These are phyloP conservation scores for Thaumatotibia leucotreta DNA, from an alignment of 1,140 invertebrate genomes.

Conservation along the genomic window DNA sequence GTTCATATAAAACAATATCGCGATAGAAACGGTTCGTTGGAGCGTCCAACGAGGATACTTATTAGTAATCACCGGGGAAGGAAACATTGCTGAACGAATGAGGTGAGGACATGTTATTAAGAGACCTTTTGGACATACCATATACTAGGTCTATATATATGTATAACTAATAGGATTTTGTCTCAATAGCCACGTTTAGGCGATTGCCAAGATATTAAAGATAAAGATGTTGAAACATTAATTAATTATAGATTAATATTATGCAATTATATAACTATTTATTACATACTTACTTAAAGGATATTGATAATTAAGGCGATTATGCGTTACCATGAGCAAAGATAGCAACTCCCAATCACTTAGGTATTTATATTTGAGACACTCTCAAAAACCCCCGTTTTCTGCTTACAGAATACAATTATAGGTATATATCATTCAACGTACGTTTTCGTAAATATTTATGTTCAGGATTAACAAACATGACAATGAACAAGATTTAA, in stretches of 20 bases:
- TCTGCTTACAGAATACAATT: neutral
- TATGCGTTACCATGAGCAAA: neutral
- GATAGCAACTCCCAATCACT: neutral
- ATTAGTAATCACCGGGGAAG: neutral
- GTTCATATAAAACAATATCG: conserved; percentile 3
- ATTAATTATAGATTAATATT: neutral
- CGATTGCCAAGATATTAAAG: neutral
- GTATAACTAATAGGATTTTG: no score
- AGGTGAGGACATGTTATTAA: neutral
- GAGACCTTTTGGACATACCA: neutral
- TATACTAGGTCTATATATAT: neutral
- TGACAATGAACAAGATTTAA: neutral
- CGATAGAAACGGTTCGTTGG: conserved; percentile 1
- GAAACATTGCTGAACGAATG: neutral
- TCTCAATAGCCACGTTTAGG: no score
- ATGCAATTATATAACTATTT: neutral
- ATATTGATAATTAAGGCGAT: no score
- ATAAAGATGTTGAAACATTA: neutral
- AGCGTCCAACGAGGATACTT: neutral
- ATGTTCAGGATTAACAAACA: neutral
- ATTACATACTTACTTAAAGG: no score
- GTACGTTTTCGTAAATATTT: neutral
- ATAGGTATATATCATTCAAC: no score
- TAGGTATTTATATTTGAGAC: neutral
- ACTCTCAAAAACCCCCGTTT: neutral